These are phyloP conservation scores for Pammene fasciana DNA, from an alignment of 2,888 invertebrate genomes.

Conservation along the genomic window DNA sequence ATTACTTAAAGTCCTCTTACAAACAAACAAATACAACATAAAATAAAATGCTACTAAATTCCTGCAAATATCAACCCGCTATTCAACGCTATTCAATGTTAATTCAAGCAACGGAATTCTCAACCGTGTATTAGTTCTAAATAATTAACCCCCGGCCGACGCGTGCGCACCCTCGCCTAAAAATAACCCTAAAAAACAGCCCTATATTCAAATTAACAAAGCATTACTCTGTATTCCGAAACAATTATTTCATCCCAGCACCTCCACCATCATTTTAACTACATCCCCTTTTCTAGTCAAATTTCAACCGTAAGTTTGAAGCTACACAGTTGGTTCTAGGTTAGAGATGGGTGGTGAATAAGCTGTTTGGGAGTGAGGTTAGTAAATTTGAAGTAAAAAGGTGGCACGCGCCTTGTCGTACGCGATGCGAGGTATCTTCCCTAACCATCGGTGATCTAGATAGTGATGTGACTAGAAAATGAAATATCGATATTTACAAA, in stretches of 20 bases:
- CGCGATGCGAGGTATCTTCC: constrained; percentile 75
- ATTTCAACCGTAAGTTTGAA: constrained; percentile 32
- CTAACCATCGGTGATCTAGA: constrained; percentile 69
- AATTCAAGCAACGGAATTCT: constrained; percentile 68
- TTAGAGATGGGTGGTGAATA: constrained; percentile 34
- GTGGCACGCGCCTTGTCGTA: constrained; percentile 78
- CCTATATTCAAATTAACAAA: constrained; percentile 81
- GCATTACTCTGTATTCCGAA: constrained; percentile 77
- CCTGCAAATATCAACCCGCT: constrained; percentile 29
- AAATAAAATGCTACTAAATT: constrained; percentile 1
- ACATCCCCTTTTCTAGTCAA: background rate
- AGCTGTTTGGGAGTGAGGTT: constrained; percentile 63
- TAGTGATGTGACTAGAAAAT: constrained; percentile 53
- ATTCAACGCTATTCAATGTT: constrained; percentile 47
- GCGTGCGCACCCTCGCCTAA: constrained; percentile 72
- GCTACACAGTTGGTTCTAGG: constrained; percentile 45
- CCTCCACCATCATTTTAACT: constrained; percentile 54
- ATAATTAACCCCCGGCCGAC: constrained; percentile 79
- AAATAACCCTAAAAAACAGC: constrained; percentile 53
- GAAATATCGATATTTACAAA: constrained; percentile 19
- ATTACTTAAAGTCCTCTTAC: background rate
- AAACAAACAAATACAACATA: background rate
- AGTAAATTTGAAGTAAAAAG: constrained; percentile 78
- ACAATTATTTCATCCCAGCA: constrained; percentile 70
- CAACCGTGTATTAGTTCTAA: constrained; percentile 78